Conservation (phyloP, 1,140 invertebrate genomes). For the Ganaspis sp. region DNA sequence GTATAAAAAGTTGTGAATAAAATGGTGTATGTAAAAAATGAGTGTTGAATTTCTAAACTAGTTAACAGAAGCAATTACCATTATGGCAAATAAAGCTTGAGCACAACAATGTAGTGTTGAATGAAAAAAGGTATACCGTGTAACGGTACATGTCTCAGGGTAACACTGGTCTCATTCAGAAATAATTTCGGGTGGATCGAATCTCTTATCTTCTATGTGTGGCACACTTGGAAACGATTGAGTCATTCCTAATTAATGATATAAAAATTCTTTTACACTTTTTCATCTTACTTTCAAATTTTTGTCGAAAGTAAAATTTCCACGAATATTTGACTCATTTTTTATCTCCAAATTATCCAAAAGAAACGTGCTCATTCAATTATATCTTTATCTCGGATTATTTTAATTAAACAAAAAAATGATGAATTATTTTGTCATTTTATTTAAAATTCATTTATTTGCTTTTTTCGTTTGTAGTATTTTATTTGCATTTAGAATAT, state of each 20-base stretch:
- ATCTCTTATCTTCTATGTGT: not conserved
- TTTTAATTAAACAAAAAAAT: no score
- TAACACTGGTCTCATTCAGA: constrained; percentile 20
- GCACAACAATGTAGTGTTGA: not conserved
- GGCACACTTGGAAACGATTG: not conserved
- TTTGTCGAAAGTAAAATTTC: not conserved
- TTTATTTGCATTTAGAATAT: no score
- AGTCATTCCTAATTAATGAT: not conserved
- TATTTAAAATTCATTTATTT: no score
- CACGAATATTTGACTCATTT: no score
- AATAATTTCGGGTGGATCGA: not conserved
- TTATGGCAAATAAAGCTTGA: constrained; percentile 12
- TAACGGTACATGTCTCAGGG: not conserved
- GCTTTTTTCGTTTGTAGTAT: no score
- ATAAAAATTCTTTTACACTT: not conserved
- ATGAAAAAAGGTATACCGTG: constrained; percentile 11
- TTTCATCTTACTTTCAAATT: no score
- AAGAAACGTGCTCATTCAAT: no score
- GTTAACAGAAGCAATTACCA: not conserved
- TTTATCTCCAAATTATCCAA: no score
- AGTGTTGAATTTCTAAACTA: not conserved
- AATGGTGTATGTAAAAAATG: not conserved
- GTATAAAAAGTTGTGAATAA: no score
- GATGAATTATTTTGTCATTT: no score
- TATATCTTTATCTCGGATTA: no score